Evolutionary conservation across 1,140 invertebrate species (phyloP).

Genomic region (Plodia interpunctella): DNA sequence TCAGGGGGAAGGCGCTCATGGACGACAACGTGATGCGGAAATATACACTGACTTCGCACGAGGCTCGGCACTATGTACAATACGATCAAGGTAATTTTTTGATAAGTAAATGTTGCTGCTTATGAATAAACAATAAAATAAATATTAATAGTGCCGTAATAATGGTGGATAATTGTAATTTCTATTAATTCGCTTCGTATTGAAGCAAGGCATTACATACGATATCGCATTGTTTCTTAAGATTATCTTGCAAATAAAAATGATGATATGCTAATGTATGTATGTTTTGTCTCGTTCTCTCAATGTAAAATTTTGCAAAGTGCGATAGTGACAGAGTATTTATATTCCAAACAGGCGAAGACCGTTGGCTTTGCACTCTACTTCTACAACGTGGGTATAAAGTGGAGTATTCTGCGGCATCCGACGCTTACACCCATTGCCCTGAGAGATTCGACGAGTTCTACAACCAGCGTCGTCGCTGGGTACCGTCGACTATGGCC

Average conservation of each 20-base stretch:
- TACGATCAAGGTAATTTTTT: slow-evolving; percentile 89
- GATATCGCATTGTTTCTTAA: no score
- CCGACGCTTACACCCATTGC: slow-evolving; percentile 97
- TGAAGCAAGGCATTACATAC: no score
- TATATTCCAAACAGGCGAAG: no score
- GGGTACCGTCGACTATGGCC: slow-evolving; percentile 98
- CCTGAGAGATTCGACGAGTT: slow-evolving; percentile 98
- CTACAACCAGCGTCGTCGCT: slow-evolving; percentile 96
- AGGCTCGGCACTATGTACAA: slow-evolving; percentile 96
- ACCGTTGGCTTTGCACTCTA: slow-evolving; percentile 97
- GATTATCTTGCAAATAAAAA: no score
- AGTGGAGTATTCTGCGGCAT: slow-evolving; percentile 98
- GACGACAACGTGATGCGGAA: slow-evolving; percentile 98
- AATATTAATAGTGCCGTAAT: no score
- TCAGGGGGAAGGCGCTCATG: slow-evolving; percentile 95
- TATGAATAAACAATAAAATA: no score
- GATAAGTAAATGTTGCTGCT: background rate
- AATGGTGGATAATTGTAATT: no score
- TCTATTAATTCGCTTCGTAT: no score
- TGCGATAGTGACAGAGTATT: no score
- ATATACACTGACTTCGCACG: slow-evolving; percentile 93
- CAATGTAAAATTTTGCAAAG: no score
- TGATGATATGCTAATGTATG: no score
- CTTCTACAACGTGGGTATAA: slow-evolving; percentile 96
- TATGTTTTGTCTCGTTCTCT: no score